A percentile compares a stretch with the other conserved stretches of the same genome.
Conservation (phyloP, 2,797 vertebrate genomes). For the Limosa lapponica region DNA sequence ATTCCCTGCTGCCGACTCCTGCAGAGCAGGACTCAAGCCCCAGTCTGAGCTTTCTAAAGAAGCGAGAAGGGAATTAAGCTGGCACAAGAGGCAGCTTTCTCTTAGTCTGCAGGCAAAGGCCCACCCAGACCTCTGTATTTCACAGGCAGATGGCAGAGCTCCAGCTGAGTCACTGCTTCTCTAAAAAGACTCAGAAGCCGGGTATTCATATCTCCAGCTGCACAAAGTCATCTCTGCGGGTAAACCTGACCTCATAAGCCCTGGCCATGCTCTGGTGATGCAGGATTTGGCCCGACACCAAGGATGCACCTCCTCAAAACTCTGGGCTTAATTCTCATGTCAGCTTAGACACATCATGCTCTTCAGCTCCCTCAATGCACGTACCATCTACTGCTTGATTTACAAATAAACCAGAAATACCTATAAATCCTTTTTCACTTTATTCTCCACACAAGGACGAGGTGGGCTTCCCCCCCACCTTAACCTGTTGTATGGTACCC, state of each 20-base stretch:
- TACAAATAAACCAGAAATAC: neutral
- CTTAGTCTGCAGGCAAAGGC: neutral
- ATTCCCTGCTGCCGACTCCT: neutral
- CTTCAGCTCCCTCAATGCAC: neutral
- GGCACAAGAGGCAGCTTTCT: neutral
- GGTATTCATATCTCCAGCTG: neutral
- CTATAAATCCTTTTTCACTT: neutral
- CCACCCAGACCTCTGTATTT: neutral
- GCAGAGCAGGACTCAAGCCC: neutral
- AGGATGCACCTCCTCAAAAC: neutral
- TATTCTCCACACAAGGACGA: neutral
- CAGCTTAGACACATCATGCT: neutral
- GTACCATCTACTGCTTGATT: neutral
- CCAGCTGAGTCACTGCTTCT: neutral
- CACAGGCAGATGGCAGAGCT: neutral
- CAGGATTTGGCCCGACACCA: neutral
- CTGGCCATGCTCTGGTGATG: neutral
- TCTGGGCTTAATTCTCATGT: neutral
- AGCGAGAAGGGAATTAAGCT: neutral
- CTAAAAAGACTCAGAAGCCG: neutral
- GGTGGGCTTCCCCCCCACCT: rapidly evolving
- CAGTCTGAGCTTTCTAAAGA: neutral
- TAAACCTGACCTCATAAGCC: neutral
- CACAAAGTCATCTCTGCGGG: neutral
- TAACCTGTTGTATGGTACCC: neutral